These are phyloP conservation scores for Drosophila equinoxialis DNA, from an alignment of 1,140 invertebrate species.

Conservation along the genomic window DNA sequence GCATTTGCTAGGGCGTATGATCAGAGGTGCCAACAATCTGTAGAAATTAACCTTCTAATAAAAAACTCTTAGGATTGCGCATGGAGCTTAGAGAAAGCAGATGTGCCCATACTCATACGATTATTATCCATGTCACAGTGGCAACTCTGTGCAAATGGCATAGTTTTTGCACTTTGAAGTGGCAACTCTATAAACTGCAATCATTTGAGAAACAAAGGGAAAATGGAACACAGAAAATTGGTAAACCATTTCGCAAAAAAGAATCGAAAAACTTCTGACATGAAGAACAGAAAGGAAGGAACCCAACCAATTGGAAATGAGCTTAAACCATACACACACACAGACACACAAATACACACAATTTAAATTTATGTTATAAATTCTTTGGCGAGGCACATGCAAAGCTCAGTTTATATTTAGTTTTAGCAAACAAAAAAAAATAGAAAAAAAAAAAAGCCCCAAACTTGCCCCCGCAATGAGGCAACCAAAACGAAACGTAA, in stretches of 20 bases:
- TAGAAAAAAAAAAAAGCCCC: neutral
- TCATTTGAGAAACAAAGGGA: neutral
- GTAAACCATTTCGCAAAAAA: neutral
- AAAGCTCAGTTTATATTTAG: constrained; percentile 12
- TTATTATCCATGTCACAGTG: no score
- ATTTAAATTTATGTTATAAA: neutral
- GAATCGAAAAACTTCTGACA: neutral
- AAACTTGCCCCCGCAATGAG: constrained; percentile 13
- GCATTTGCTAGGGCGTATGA: neutral
- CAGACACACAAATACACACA: neutral
- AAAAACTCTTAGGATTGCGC: no score
- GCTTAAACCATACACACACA: neutral
- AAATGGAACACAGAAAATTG: neutral
- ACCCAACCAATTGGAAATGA: neutral
- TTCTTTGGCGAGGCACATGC: constrained; percentile 6
- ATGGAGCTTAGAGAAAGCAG: no score
- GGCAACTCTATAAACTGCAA: neutral
- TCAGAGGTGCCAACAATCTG: no score
- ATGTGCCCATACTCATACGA: no score
- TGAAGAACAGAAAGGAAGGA: neutral
- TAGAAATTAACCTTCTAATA: no score
- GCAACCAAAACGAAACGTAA: constrained; percentile 6
- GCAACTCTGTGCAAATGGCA: no score
- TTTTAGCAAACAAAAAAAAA: neutral
- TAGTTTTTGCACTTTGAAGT: neutral